Conservation (phyloP, 2,113 vertebrate species). For the Dipodomys merriami region DNA sequence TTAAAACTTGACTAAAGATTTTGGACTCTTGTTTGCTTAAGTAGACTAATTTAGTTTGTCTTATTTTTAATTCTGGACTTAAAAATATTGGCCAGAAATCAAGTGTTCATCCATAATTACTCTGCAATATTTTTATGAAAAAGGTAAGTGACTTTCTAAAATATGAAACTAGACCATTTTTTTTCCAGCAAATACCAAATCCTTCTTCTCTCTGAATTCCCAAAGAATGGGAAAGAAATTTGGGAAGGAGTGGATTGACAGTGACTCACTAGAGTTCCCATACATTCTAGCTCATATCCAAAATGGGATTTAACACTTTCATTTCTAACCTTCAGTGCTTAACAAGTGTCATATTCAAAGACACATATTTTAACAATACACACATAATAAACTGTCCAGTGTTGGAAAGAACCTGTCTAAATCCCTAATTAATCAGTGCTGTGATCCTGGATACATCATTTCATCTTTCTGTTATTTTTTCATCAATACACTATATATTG, state of each 20-base stretch:
- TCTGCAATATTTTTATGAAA: background rate
- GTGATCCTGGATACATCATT: background rate
- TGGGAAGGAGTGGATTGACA: background rate
- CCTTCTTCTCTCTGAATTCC: too few species aligned
- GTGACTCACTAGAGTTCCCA: background rate
- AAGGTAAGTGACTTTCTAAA: background rate
- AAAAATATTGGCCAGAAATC: background rate
- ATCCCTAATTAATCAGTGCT: background rate
- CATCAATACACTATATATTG: background rate
- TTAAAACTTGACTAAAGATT: background rate
- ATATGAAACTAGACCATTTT: background rate
- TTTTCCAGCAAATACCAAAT: too few species aligned
- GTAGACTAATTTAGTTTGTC: background rate
- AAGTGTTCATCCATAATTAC: background rate
- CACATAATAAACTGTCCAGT: background rate
- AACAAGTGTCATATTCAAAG: background rate
- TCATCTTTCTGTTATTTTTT: background rate
- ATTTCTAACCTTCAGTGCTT: background rate
- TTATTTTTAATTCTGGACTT: background rate
- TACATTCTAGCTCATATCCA: background rate
- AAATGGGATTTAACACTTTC: background rate
- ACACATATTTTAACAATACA: background rate
- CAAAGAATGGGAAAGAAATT: background rate
- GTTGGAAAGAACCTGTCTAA: background rate
- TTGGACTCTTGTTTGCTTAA: background rate